Conservation (phyloP, 2,888 invertebrate species). For the Eueremaeus valkanovi region DNA sequence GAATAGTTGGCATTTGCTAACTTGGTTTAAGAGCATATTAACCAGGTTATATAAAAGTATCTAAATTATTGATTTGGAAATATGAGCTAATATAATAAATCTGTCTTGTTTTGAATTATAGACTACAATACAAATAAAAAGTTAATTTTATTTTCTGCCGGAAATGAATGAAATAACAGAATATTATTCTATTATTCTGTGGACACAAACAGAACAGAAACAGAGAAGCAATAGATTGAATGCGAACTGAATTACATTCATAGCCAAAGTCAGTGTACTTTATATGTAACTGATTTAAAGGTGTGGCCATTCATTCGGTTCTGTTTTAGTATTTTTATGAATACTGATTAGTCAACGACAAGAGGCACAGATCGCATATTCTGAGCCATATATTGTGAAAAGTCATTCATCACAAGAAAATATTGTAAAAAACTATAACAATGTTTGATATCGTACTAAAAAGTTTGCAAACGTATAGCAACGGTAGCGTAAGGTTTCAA, state of each 20-base stretch:
- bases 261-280: background rate
- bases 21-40: too few relatives aligned
- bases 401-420: constrained; percentile 7
- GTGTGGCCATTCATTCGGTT: constrained; percentile 19
- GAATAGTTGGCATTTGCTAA: too few relatives aligned
- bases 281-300: background rate
- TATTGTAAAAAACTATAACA: constrained; percentile 20
- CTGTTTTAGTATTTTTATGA: constrained; percentile 12
- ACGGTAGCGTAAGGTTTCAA: background rate
- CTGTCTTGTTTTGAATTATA: too few relatives aligned
- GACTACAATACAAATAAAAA: too few relatives aligned
- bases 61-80: too few relatives aligned
- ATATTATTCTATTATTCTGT: background rate
- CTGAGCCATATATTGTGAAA: background rate
- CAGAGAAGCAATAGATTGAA: background rate
- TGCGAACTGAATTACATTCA: too few relatives aligned
- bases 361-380: background rate
- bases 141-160: background rate
- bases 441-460: constrained; percentile 7
- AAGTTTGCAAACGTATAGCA: background rate
- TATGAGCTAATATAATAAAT: too few relatives aligned
- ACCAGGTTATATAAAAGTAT: too few relatives aligned
- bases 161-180: background rate
- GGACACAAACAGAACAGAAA: too few relatives aligned
- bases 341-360: constrained; percentile 23